A percentile compares a stretch with the other conserved stretches of the same genome.
Evolutionary conservation across 2,113 vertebrate species (phyloP).

Genomic region (Loxodonta africana): DNA sequence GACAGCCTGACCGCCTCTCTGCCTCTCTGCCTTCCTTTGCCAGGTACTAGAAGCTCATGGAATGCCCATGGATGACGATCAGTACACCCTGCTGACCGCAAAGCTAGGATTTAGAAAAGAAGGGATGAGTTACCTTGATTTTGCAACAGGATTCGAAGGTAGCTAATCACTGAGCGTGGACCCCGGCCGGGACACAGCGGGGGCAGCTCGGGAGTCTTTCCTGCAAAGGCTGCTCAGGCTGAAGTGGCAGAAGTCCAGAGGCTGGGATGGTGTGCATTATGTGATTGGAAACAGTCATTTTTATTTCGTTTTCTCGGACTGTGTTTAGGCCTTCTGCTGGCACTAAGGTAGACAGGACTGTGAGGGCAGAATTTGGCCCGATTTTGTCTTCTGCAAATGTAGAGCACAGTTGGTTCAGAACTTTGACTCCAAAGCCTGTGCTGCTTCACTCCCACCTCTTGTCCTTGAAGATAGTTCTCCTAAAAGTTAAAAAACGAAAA

Average conservation of each 20-base stretch:
- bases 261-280: fast-evolving
- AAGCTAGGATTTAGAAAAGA: slow-evolving; percentile 80
- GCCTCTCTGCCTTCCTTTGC: not conserved
- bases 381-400: not conserved
- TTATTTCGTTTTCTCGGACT: not conserved
- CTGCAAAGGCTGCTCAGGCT: fast-evolving
- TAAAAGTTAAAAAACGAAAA: no score
- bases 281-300: not conserved
- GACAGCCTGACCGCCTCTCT: not conserved
- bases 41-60: slow-evolving; percentile 83
- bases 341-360: not conserved
- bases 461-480: not conserved
- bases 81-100: slow-evolving; percentile 74
- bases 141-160: slow-evolving; percentile 85
- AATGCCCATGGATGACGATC: slow-evolving; percentile 81
- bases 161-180: not conserved
- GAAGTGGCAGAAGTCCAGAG: fast-evolving
- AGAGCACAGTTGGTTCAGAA: not conserved
- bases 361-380: not conserved
- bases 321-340: not conserved
- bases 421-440: not conserved
- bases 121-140: slow-evolving; percentile 80
- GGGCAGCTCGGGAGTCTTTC: fast-evolving
- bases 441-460: not conserved
- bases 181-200: not conserved